phyloP scores from a whole-genome alignment of 2,797 vertebrate genomes.

The Acanthurus lineatus region DNA sequence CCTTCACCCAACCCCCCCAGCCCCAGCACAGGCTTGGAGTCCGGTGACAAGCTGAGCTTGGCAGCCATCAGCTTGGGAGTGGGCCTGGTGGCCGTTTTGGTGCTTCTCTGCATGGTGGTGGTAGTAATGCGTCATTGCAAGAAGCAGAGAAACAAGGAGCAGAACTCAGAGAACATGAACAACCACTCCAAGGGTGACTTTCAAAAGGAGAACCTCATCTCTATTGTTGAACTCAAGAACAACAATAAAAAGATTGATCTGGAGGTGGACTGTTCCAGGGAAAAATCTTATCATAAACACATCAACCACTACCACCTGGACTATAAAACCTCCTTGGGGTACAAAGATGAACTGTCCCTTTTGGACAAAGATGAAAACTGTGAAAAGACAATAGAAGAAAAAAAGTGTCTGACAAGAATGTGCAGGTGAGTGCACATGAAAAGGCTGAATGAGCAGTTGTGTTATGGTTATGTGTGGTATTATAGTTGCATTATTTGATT shows the following conservation, averaged over 20 bases:
- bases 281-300: conserved; percentile 96
- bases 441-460: background rate
- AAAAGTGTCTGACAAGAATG: conserved; percentile 90
- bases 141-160: conserved; percentile 84
- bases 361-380: conserved; percentile 94
- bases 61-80: conserved; percentile 91
- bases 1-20: conserved; percentile 52
- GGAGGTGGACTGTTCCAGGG: conserved; percentile 92
- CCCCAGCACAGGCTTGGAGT: conserved; percentile 47
- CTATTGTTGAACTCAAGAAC: conserved; percentile 95
- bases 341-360: conserved; percentile 88
- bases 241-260: conserved; percentile 96
- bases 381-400: conserved; percentile 94
- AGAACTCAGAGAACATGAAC: conserved; percentile 93
- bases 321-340: conserved; percentile 90
- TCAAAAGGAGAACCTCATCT: conserved; percentile 97
- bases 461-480: background rate
- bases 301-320: conserved; percentile 94
- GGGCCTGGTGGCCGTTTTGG: conserved; percentile 90
- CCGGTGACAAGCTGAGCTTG: conserved; percentile 87
- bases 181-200: conserved; percentile 91
- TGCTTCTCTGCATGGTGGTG: conserved; percentile 91
- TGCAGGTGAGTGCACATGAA: conserved; percentile 88
- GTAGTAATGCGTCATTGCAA: conserved; percentile 89
- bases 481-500: background rate